Conservation (phyloP, 2,888 invertebrate genomes). For the Apamea monoglypha region DNA sequence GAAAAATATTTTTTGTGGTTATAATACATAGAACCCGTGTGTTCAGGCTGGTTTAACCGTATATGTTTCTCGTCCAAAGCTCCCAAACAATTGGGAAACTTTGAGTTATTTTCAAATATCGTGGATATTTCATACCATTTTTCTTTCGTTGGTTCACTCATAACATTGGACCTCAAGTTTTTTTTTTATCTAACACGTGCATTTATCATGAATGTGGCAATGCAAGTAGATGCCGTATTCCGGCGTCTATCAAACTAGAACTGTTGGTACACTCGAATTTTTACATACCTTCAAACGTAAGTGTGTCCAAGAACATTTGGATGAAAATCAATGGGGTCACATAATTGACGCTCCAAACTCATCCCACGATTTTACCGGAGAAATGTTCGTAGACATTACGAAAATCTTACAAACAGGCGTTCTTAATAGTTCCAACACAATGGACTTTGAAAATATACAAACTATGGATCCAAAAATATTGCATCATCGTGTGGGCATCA, state of each 20-base stretch:
- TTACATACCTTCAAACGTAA: slow-evolving; percentile 18
- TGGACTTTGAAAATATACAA: slow-evolving; percentile 28
- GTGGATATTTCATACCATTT: no score
- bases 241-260: slow-evolving; percentile 10
- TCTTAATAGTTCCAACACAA: slow-evolving; percentile 21
- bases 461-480: slow-evolving; percentile 25
- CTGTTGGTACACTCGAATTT: slow-evolving; percentile 25
- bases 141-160: no score
- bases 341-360: slow-evolving; percentile 13
- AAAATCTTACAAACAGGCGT: slow-evolving; percentile 22
- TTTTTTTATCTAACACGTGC: slow-evolving; percentile 22
- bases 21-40: no score
- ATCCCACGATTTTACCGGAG: slow-evolving; percentile 22
- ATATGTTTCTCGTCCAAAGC: no score
- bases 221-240: slow-evolving; percentile 8
- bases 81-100: no score
- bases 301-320: slow-evolving; percentile 17
- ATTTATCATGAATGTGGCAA: slow-evolving; percentile 20
- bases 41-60: no score
- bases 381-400: slow-evolving; percentile 26
- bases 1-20: no score
- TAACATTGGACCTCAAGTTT: no score
- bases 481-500: slow-evolving; percentile 21
- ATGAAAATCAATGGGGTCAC: slow-evolving; percentile 14
- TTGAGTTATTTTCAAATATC: no score